Conservation (phyloP, 2,888 invertebrate genomes). For the Oxyteleia sp. region DNA sequence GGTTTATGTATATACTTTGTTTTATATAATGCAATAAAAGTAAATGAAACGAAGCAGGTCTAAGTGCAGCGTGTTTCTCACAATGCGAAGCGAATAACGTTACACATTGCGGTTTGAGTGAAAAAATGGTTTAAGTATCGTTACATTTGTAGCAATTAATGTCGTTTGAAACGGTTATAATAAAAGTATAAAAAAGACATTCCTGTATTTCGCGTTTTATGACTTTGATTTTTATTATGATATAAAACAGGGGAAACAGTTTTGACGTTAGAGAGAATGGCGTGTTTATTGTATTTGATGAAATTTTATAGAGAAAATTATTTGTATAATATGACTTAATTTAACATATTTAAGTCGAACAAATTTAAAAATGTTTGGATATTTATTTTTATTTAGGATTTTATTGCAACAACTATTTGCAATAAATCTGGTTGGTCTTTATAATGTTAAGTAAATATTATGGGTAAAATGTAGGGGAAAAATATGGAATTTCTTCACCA, state of each 20-base stretch:
- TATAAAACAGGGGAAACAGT: not conserved
- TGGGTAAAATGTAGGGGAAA: too few relatives aligned
- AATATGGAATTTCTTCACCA: too few relatives aligned
- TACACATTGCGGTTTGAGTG: conserved; percentile 28
- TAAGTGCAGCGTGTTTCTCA: conserved; percentile 9
- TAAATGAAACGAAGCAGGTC: conserved; percentile 8
- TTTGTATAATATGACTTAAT: too few relatives aligned
- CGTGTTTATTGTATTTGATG: too few relatives aligned
- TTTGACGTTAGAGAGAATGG: too few relatives aligned
- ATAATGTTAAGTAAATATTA: too few relatives aligned
- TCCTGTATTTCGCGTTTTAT: not conserved
- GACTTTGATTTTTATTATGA: not conserved
- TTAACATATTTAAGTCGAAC: too few relatives aligned
- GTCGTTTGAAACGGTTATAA: not conserved
- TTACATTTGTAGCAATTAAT: conserved; percentile 19
- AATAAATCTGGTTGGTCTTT: too few relatives aligned
- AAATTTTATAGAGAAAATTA: too few relatives aligned
- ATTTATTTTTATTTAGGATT: too few relatives aligned
- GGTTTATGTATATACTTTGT: conserved; percentile 25
- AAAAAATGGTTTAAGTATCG: conserved; percentile 21
- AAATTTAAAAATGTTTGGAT: too few relatives aligned
- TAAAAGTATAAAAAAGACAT: not conserved
- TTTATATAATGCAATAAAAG: conserved; percentile 42
- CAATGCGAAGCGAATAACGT: conserved; percentile 29
- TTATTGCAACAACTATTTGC: too few relatives aligned